Percentiles rank a stretch among this genome's conserved stretches.
Conservation (phyloP, 2,113 vertebrate species). For the Dascyllus trimaculatus region DNA sequence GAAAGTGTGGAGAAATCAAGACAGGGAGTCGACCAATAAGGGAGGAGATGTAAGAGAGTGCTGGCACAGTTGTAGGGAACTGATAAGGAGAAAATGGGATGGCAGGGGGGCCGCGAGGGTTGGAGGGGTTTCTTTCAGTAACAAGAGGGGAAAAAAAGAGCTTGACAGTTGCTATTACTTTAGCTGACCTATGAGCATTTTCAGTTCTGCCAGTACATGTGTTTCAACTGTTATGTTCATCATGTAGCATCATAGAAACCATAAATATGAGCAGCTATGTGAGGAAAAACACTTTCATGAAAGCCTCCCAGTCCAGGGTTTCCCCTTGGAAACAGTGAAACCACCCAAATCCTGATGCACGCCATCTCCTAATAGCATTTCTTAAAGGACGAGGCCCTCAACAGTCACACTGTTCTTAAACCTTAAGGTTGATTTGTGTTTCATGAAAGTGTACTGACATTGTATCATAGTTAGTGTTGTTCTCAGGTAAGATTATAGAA, state of each 20-base stretch:
- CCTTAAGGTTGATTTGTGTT: too few relatives aligned
- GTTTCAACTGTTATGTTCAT: conserved; percentile 36
- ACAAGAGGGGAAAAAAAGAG: conserved; percentile 11
- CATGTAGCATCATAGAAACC: conserved; percentile 25
- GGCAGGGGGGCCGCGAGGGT: background rate
- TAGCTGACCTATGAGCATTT: conserved; percentile 35
- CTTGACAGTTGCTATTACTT: conserved; percentile 23
- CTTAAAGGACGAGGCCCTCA: background rate
- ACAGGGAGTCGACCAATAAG: conserved; percentile 26
- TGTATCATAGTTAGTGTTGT: too few relatives aligned
- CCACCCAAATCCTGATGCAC: background rate
- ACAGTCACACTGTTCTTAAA: background rate
- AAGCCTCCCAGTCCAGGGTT: conserved; percentile 7
- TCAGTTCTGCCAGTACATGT: conserved; percentile 23
- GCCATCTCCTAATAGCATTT: background rate
- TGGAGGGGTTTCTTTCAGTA: conserved; percentile 8
- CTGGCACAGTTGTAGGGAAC: conserved; percentile 34
- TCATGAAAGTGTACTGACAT: too few relatives aligned
- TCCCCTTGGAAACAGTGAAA: conserved; percentile 9
- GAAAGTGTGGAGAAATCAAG: conserved; percentile 1
- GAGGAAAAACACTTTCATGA: conserved; percentile 7
- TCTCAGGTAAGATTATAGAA: too few relatives aligned
- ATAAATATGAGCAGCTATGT: conserved; percentile 7
- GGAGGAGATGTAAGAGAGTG: conserved; percentile 42
- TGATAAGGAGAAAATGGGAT: conserved; percentile 58